Percentiles rank a stretch among this genome's conserved stretches.
These are phyloP conservation scores for Oryzias dopingdopingensis DNA, from an alignment of 2,797 vertebrate genomes.

Conservation along the genomic window DNA sequence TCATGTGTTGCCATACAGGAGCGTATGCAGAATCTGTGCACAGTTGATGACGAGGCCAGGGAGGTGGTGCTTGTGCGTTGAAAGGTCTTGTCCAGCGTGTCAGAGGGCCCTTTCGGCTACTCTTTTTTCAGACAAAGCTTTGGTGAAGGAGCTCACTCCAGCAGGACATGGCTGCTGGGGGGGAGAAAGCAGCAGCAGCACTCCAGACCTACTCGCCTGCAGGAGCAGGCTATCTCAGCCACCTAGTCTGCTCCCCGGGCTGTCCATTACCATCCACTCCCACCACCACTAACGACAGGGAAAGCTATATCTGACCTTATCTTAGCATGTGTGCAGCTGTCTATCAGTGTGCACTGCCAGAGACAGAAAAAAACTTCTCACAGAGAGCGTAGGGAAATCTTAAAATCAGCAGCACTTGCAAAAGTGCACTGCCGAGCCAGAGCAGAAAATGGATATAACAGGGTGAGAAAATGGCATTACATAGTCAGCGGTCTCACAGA, in stretches of 20 bases:
- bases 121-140: slow-evolving; percentile 77
- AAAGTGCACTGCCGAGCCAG: slow-evolving; percentile 15
- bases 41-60: slow-evolving; percentile 43
- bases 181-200: slow-evolving; percentile 56
- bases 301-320: slow-evolving; percentile 72
- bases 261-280: slow-evolving; percentile 54
- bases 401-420: slow-evolving; percentile 39
- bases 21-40: slow-evolving; percentile 48
- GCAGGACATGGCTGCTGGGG: slow-evolving; percentile 75
- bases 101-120: slow-evolving; percentile 79
- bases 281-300: slow-evolving; percentile 50
- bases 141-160: slow-evolving; percentile 78
- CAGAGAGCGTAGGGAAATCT: slow-evolving; percentile 32
- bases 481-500: slow-evolving; percentile 10
- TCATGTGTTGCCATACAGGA: slow-evolving; percentile 65
- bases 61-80: slow-evolving; percentile 69
- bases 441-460: slow-evolving; percentile 30
- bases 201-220: slow-evolving; percentile 70
- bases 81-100: slow-evolving; percentile 79
- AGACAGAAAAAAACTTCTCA: slow-evolving; percentile 39
- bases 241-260: slow-evolving; percentile 69
- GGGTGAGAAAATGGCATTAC: slow-evolving; percentile 15
- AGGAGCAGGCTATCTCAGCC: slow-evolving; percentile 72
- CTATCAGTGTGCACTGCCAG: slow-evolving; percentile 43
- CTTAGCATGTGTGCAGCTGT: slow-evolving; percentile 52